These are phyloP conservation scores for Cyprinus carpio DNA, from an alignment of 2,113 vertebrate genomes.

Conservation along the genomic window DNA sequence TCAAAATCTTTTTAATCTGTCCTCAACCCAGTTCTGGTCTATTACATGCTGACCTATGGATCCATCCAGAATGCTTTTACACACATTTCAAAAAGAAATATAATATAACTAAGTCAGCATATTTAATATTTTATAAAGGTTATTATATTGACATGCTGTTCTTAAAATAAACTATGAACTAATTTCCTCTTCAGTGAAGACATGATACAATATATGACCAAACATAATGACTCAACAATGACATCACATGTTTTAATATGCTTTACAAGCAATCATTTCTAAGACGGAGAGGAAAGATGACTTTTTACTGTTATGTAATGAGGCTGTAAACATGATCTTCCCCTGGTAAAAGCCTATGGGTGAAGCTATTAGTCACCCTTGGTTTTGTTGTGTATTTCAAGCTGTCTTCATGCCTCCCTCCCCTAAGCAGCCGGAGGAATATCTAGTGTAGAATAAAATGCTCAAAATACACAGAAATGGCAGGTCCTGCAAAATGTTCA, in stretches of 20 bases:
- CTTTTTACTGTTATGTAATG: slow-evolving; percentile 23
- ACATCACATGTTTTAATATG: slow-evolving; percentile 2
- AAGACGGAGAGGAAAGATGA: neutral
- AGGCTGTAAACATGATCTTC: slow-evolving; percentile 24
- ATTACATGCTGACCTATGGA: neutral
- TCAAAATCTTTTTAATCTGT: slow-evolving; percentile 45
- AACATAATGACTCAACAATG: neutral
- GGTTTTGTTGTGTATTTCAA: slow-evolving; percentile 7
- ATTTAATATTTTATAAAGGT: neutral
- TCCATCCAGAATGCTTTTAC: neutral
- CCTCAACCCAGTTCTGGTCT: neutral
- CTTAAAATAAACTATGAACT: neutral
- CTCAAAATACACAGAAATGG: neutral
- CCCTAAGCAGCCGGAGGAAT: neutral
- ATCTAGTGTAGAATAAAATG: neutral
- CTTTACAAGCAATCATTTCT: slow-evolving; percentile 4
- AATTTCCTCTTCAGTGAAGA: neutral
- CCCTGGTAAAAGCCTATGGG: neutral
- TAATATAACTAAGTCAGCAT: neutral
- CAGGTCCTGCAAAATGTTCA: neutral
- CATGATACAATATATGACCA: neutral
- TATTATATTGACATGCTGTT: neutral
- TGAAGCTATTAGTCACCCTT: slow-evolving; percentile 30
- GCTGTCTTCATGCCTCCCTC: neutral
- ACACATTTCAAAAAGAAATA: neutral